Conservation (phyloP, 2,797 vertebrate genomes). For the Platyrinchus mystaceus region DNA sequence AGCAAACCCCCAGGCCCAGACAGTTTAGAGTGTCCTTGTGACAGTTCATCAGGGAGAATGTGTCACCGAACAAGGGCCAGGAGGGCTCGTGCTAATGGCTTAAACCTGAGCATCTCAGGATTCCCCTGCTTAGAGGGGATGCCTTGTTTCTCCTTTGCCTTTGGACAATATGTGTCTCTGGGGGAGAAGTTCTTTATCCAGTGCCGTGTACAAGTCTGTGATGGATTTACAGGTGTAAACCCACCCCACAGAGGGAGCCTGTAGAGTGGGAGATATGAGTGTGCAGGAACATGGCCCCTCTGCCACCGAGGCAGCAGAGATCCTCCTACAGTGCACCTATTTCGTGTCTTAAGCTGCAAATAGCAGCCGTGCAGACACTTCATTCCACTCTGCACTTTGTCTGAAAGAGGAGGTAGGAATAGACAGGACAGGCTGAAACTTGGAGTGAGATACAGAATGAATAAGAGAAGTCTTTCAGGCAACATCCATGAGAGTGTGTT, state of each 20-base stretch:
- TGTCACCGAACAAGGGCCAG: background rate
- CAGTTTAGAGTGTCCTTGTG: background rate
- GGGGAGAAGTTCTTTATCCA: background rate
- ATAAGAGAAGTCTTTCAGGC: background rate
- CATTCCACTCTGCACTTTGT: background rate
- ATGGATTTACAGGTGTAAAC: background rate
- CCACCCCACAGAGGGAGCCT: background rate
- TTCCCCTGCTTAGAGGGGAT: background rate
- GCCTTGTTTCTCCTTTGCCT: background rate
- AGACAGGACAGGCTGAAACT: background rate
- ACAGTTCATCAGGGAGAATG: rapidly evolving
- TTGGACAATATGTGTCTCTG: rapidly evolving
- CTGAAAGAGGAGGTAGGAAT: background rate
- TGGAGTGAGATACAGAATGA: background rate
- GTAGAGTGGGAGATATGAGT: background rate
- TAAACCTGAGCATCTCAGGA: background rate
- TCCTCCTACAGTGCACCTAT: background rate
- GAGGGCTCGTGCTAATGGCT: background rate
- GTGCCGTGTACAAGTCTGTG: rapidly evolving
- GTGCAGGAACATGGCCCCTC: background rate
- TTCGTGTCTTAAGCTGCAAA: background rate
- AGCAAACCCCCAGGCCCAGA: background rate
- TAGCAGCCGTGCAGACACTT: background rate
- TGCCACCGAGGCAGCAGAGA: background rate
- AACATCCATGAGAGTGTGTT: background rate